These are phyloP conservation scores for Pseudochaenichthys georgianus DNA, from an alignment of 2,797 vertebrate species.

Conservation along the genomic window DNA sequence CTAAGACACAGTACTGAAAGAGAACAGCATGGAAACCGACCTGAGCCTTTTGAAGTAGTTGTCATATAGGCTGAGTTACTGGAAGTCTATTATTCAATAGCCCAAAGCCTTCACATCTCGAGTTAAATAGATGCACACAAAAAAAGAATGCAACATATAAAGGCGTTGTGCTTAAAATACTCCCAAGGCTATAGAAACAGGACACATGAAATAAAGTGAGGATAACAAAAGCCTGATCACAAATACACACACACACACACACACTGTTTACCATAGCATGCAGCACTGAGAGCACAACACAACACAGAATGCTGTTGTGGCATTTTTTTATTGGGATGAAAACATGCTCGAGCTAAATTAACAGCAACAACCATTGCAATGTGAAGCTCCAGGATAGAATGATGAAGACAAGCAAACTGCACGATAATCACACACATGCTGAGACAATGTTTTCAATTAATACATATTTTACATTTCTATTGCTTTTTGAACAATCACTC, in stretches of 20 bases:
- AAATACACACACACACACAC: background rate
- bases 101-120: background rate
- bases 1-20: background rate
- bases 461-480: slow-evolving; percentile 11
- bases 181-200: background rate
- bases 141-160: background rate
- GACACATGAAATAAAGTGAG: background rate
- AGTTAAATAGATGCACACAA: background rate
- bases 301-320: slow-evolving; percentile 29
- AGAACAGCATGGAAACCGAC: background rate
- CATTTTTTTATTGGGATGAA: slow-evolving; percentile 73
- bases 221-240: background rate
- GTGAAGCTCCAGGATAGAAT: slow-evolving; percentile 28
- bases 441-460: slow-evolving; percentile 4
- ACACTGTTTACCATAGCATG: slow-evolving; percentile 14
- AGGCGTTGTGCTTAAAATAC: slow-evolving; percentile 22
- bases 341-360: slow-evolving; percentile 58
- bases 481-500: background rate
- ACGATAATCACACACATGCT: slow-evolving; percentile 33
- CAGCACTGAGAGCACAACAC: slow-evolving; percentile 42
- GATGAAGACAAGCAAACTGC: slow-evolving; percentile 24
- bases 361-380: slow-evolving; percentile 18
- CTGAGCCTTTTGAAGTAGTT: background rate
- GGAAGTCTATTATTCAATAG: background rate
- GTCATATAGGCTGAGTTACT: background rate